phyloP scores from a whole-genome alignment of 2,888 invertebrate species.

The Latrodectus elegans region DNA sequence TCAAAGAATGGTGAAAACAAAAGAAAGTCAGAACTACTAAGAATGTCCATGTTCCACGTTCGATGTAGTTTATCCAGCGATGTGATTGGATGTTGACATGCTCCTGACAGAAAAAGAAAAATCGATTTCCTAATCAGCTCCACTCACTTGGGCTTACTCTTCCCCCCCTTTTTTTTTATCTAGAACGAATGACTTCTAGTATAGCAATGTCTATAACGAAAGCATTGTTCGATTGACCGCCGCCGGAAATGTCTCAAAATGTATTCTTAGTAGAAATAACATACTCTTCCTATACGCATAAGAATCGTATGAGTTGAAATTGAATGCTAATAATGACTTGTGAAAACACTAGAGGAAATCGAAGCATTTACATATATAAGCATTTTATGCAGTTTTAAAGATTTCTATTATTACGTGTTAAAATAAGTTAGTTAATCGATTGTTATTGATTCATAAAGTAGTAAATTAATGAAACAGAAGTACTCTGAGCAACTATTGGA shows the following conservation, averaged over 20 bases:
- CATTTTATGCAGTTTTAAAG: too few relatives aligned
- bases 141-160: conserved; percentile 34
- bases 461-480: too few relatives aligned
- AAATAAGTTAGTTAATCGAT: too few relatives aligned
- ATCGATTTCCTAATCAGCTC: conserved; percentile 54
- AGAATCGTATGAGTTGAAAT: too few relatives aligned
- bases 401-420: too few relatives aligned
- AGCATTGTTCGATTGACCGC: conserved; percentile 1
- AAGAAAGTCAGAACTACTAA: neutral
- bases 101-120: conserved; percentile 46
- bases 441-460: too few relatives aligned
- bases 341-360: too few relatives aligned
- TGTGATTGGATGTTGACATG: conserved; percentile 56
- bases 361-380: too few relatives aligned
- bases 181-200: neutral
- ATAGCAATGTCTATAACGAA: neutral
- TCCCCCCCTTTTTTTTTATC: conserved; percentile 18
- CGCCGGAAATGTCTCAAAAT: neutral
- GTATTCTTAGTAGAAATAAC: neutral
- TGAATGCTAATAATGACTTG: too few relatives aligned
- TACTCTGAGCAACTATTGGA: too few relatives aligned
- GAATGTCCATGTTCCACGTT: conserved; percentile 27
- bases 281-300: neutral
- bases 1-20: conserved; percentile 15
- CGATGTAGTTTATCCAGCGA: conserved; percentile 48